Evolutionary conservation across 2,113 vertebrate genomes (phyloP), one percentile per base, ranked within the genome.

Genomic region (Pipa parva): DNA sequence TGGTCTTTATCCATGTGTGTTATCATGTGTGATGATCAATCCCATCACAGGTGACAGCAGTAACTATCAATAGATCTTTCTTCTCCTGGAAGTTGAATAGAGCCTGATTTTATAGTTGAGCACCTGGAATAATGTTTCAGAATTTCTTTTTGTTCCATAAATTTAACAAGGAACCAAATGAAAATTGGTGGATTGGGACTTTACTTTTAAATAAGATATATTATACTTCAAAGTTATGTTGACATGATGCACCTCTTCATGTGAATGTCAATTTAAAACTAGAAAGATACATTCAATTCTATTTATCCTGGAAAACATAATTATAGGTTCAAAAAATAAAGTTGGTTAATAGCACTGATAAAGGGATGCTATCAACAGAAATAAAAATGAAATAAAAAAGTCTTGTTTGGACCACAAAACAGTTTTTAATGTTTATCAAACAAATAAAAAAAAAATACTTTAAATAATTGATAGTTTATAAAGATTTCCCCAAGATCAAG

Each of bases 21-120:
- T 61, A 50, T 52, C 59, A 54, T 69, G 58, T 61, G 66, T 10
- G 58, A 61, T 69, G 66, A 61, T 69, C 66, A 69, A 69, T 69
- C 54, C 52, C 58, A 69, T 69, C 58, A 69, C 66, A 69, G 66
- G 66, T 69, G 66, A 69, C 57, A 69, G 66, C 66, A 61, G 58
- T 26, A 61, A 69, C 66, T 61, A 68, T 68, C 66, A 69, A 61
- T 69, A 69, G 66, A 69, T 61, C 42, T 59, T 69, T 61, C 28
- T 48, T 52, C 48, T 69, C 39, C 60, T 7, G 11, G 18, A 69
- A 69, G 66, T 69, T 69, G 66, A 69, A 69, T 69, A 69, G 66
- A 52, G 66, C 57, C 46, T 69, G 66, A 69, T 69, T 69, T 60
- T 69, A 45, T 52, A 69, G 48, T 45, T 54, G 59, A 69, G 66